These are phyloP conservation scores for Brachyhypopomus gauderio DNA, from an alignment of 2,113 vertebrate genomes.

Conservation along the genomic window DNA sequence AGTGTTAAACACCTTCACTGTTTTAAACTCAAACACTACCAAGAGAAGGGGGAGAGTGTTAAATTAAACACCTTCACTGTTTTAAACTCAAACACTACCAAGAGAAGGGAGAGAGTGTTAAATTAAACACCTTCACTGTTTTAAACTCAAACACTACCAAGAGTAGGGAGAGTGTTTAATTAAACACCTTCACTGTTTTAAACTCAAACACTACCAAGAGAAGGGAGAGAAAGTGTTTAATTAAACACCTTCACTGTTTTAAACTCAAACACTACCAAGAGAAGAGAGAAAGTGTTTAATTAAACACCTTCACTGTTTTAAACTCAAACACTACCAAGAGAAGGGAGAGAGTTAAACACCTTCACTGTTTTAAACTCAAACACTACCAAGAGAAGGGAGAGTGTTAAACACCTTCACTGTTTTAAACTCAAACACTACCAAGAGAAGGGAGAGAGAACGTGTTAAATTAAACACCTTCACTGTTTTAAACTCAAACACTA, in stretches of 20 bases:
- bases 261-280: slow-evolving; percentile 81
- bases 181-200: no score
- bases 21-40: slow-evolving; percentile 81
- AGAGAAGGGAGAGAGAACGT: background rate
- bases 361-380: slow-evolving; percentile 62
- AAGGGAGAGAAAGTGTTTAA: no score
- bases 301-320: no score
- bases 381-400: slow-evolving; percentile 74
- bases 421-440: slow-evolving; percentile 81
- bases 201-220: slow-evolving; percentile 81
- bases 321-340: slow-evolving; percentile 81
- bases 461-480: no score
- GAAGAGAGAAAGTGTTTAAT: no score
- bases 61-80: no score
- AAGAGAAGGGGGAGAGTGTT: background rate
- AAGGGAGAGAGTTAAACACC: no score
- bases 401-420: no score
- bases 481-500: slow-evolving; percentile 81
- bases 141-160: slow-evolving; percentile 81
- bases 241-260: no score
- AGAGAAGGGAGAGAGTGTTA: background rate
- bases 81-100: slow-evolving; percentile 81
- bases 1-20: no score
- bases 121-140: no score
- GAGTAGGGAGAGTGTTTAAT: background rate